Evolutionary conservation across 2,113 vertebrate genomes (phyloP), one percentile per base, ranked within the genome.

Genomic region (Chloropsis hardwickii): DNA sequence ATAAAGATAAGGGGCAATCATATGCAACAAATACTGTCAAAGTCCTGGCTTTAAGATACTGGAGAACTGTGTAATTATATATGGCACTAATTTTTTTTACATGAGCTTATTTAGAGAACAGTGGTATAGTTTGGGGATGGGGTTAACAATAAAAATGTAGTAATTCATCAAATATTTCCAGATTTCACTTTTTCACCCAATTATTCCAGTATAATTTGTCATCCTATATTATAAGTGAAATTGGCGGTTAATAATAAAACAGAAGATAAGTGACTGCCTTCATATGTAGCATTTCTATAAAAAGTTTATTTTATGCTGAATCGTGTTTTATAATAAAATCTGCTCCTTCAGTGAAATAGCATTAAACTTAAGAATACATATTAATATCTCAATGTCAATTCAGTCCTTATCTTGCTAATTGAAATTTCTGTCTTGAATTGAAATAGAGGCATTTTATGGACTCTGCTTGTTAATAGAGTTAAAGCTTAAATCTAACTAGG

Each of bases 381-480:
- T 39, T 95, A 84, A 92, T 95, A 94, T 76, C 92, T 89, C 7
- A 15, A 25, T 91, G 47, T n/a, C 42, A 84, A 91, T 87, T 91
- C 65, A 72, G 39, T 92, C 73, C 77, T 92, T 84, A 65, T 53
- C 61, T 85, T 85, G 65, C 74, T 91, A 91, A 92, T 73, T 91
- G 81, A 79, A 81, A 72, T 87, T 90, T 67, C 89, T 85, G 19
- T 44, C 60, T 80, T 76, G 81, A 94, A 94, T 92, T 74, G 69
- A 86, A 95, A 92, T 84, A 54, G 35, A 67, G 25, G 24, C 69
- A 89, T 94, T 92, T 94, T 57, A 77, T 73, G 54, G 74, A 72
- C 60, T 81, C 48, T 48, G 27, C 20, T 88, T 24, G 58, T 94
- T 94, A 93, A 54, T 47, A 80, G 37, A 65, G 29, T 35, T 79